A percentile compares a stretch with the other conserved stretches of the same genome.
phyloP scores from a whole-genome alignment of 2,113 vertebrate species.

The Meles meles region DNA sequence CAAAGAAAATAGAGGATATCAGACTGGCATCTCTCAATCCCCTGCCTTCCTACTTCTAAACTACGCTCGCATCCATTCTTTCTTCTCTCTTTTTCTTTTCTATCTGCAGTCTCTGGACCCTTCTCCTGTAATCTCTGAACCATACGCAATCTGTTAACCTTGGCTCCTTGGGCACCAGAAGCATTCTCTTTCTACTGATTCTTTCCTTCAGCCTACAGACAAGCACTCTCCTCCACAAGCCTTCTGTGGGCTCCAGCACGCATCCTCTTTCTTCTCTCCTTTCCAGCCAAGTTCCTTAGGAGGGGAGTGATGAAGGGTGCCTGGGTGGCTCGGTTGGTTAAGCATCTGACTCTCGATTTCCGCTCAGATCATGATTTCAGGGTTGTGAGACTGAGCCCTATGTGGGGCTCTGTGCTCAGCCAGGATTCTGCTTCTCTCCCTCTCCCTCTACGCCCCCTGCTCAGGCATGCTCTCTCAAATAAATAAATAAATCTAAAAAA shows the following conservation, averaged over 20 bases:
- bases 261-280: neutral
- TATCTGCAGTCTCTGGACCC: neutral
- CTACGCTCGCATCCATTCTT: neutral
- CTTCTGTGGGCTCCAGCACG: neutral
- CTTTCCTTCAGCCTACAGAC: neutral
- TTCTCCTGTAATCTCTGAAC: neutral
- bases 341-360: neutral
- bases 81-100: neutral
- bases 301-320: neutral
- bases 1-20: neutral
- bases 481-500: neutral
- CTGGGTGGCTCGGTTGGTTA: neutral
- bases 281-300: neutral
- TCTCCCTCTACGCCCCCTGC: neutral
- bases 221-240: neutral
- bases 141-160: neutral
- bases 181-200: neutral
- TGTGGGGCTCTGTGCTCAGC: neutral
- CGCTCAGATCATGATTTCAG: neutral
- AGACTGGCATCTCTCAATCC: neutral
- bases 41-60: neutral
- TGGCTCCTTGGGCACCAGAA: neutral
- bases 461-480: neutral
- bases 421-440: neutral
- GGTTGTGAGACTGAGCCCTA: neutral